These are phyloP conservation scores for Nephrotoma flavescens DNA, from an alignment of 2,888 invertebrate species.

Conservation along the genomic window DNA sequence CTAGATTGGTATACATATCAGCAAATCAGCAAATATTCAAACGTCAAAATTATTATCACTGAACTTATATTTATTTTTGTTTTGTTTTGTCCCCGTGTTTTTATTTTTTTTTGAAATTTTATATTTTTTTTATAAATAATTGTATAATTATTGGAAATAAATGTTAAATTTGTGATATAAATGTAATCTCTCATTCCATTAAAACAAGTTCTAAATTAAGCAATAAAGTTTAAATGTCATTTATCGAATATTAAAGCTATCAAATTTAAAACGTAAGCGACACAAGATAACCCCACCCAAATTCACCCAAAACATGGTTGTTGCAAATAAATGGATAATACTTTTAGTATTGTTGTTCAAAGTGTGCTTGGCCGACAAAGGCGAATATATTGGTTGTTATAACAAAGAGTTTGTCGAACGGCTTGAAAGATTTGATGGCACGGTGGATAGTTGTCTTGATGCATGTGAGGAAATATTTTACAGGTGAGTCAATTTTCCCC, in stretches of 20 bases:
- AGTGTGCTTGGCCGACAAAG: background rate
- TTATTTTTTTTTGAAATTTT: background rate
- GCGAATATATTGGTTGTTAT: background rate
- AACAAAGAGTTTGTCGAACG: background rate
- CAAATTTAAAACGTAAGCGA: background rate
- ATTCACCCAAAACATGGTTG: background rate
- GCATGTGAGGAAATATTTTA: background rate
- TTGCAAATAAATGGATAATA: background rate
- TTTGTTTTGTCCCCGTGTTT: background rate
- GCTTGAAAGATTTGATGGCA: background rate
- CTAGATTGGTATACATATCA: background rate
- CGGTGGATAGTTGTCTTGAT: background rate
- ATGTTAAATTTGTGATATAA: background rate
- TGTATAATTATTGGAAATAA: background rate
- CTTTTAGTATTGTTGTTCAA: background rate
- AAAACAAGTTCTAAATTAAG: background rate
- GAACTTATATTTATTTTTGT: background rate
- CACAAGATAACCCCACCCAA: background rate
- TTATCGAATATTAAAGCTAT: background rate
- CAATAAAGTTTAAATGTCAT: background rate
- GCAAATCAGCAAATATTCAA: background rate
- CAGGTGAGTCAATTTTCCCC: background rate
- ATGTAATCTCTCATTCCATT: background rate
- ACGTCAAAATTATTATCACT: background rate
- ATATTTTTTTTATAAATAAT: background rate